Percentiles rank a stretch among this genome's conserved stretches.
These are phyloP conservation scores for Parnassius smintheus DNA, from an alignment of 2,888 invertebrate genomes.

Conservation along the genomic window DNA sequence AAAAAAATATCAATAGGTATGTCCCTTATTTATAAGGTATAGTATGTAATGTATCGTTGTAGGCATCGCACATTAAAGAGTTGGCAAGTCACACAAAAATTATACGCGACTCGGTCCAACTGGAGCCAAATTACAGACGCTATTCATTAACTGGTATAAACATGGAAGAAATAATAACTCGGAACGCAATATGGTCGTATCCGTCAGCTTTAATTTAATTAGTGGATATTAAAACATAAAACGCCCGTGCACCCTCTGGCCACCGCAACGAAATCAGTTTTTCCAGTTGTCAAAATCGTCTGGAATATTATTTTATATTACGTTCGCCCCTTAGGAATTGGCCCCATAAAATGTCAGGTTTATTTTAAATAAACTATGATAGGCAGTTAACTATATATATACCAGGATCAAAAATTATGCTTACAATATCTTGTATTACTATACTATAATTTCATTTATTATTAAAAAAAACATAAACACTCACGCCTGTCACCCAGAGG, in stretches of 20 bases:
- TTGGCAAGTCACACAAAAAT: constrained; percentile 22
- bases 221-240: constrained; percentile 32
- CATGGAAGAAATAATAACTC: constrained; percentile 32
- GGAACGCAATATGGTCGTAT: constrained; percentile 32
- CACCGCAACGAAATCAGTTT: constrained; percentile 30
- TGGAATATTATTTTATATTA: constrained; percentile 18
- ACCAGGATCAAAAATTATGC: too few species aligned
- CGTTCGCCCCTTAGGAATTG: constrained; percentile 4
- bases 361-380: too few species aligned
- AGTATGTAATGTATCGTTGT: not conserved
- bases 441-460: too few species aligned
- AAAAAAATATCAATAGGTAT: too few species aligned
- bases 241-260: constrained; percentile 29
- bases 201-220: constrained; percentile 33
- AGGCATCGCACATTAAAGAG: constrained; percentile 19
- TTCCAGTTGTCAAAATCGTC: constrained; percentile 24
- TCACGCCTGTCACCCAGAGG: too few species aligned
- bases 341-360: too few species aligned
- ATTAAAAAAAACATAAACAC: too few species aligned
- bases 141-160: constrained; percentile 33
- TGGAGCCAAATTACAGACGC: constrained; percentile 31
- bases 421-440: too few species aligned
- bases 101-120: constrained; percentile 22
- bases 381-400: too few species aligned
- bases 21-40: too few species aligned